Evolutionary conservation across 2,113 vertebrate genomes (phyloP), one percentile per base, ranked within the genome.

Genomic region (Oxyura jamaicensis): DNA sequence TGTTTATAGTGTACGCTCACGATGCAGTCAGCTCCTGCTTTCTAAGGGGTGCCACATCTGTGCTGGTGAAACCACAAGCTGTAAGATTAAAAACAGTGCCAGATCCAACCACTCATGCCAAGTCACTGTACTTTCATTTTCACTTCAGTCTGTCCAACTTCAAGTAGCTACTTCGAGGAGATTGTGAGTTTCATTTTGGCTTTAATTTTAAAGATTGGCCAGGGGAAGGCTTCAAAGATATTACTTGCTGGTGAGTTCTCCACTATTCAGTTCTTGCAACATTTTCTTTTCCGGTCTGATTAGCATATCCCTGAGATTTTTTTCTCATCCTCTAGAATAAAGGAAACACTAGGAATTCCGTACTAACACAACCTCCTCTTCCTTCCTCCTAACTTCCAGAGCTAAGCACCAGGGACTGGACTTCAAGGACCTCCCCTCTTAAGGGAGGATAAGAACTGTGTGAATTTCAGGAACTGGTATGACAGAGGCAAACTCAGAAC

Each of bases 111-210:
- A 8, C 22, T 75, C n/a, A 46, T 1, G 3, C 7, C 21, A 52
- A 50, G 52, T 67, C 33, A 52, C 19, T 41, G 55, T 31, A 86
- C 88, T 82, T 95, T 76, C 44, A 72, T 52, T 86, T 93, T 88
- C 20, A 1, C 33, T 90, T 90, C 33, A 81, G 17, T 14, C 26
- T 52, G 23, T 5, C 33, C 23, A 10, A 19, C 15, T 82, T 72
- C 50, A 79, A 80, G 28, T 6, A 48, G 42, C 29, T 72, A 72
- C 19, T 35, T 22, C 31, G 5, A 83, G 77, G 31, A 85, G 46
- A 56, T 0, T 22, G 16, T 0, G 0, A 88, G 63, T 42, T 83
- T 22, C 41, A 41, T 48, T 83, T 72, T 62, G 10, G 46, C 20
- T 21, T 48, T 48, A 48, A 48, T 21, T 48, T 22, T 20, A 22